These are phyloP conservation scores for Gavia stellata DNA, from an alignment of 2,113 vertebrate genomes.

Conservation along the genomic window DNA sequence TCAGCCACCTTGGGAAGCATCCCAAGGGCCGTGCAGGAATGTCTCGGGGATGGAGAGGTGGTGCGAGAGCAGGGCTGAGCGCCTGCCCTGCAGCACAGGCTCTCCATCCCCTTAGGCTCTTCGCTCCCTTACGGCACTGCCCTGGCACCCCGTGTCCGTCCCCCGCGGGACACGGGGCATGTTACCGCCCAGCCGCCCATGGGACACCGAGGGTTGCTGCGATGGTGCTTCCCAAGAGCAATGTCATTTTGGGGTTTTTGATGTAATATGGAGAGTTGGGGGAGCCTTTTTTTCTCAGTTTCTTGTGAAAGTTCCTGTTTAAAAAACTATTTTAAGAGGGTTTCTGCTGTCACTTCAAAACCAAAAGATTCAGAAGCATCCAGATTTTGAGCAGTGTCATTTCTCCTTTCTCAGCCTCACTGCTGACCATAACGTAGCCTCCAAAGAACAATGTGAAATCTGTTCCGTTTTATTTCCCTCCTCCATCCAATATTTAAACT, in stretches of 20 bases:
- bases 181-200: not conserved
- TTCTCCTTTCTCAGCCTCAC: not conserved
- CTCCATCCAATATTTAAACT: not conserved
- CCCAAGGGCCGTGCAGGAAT: accelerated
- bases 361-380: not conserved
- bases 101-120: not conserved
- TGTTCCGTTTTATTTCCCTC: not conserved
- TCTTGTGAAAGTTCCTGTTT: not conserved
- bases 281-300: not conserved
- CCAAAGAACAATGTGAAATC: not conserved
- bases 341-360: not conserved
- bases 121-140: accelerated
- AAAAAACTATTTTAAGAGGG: not conserved
- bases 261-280: not conserved
- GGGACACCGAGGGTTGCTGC: not conserved
- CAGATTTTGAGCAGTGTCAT: not conserved
- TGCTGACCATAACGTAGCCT: accelerated
- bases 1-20: not conserved
- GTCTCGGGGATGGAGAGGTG: not conserved
- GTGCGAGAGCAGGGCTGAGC: not conserved
- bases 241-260: not conserved
- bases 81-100: not conserved
- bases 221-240: accelerated
- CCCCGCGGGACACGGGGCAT: accelerated
- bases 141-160: not conserved